Percentiles rank a stretch among this genome's conserved stretches.
Evolutionary conservation across 2,113 vertebrate genomes (phyloP).

Genomic region (Oreotrochilus melanogaster): DNA sequence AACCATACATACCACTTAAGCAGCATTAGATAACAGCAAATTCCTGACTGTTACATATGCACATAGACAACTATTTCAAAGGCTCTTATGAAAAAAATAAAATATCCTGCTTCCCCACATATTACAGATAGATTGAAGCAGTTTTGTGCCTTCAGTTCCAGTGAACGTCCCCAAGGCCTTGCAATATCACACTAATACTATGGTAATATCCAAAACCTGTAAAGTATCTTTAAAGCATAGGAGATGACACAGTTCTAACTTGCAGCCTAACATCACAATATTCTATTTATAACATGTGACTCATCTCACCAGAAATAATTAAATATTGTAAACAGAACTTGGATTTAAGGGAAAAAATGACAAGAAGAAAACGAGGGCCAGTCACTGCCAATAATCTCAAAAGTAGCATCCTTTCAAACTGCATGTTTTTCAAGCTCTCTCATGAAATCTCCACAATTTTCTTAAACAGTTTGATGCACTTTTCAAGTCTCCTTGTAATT

Average conservation of each 20-base stretch:
- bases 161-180: neutral
- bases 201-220: neutral
- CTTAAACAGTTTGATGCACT: neutral
- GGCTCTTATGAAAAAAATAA: neutral
- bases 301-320: constrained; percentile 39
- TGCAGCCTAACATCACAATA: constrained; percentile 49
- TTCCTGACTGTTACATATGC: neutral
- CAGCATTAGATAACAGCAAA: constrained; percentile 11
- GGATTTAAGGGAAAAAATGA: neutral
- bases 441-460: neutral
- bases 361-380: neutral
- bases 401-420: neutral
- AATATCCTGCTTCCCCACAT: neutral
- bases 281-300: constrained; percentile 55
- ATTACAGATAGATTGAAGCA: neutral
- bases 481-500: constrained; percentile 5
- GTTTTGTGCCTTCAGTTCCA: neutral
- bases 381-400: neutral
- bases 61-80: neutral
- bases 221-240: constrained; percentile 27
- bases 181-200: neutral
- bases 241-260: constrained; percentile 51
- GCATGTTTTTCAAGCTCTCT: neutral
- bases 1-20: neutral
- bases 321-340: constrained; percentile 60